phyloP scores from a whole-genome alignment of 37 sponge, comb jelly and placozoan species.

The Cladorhizidae sp. region DNA sequence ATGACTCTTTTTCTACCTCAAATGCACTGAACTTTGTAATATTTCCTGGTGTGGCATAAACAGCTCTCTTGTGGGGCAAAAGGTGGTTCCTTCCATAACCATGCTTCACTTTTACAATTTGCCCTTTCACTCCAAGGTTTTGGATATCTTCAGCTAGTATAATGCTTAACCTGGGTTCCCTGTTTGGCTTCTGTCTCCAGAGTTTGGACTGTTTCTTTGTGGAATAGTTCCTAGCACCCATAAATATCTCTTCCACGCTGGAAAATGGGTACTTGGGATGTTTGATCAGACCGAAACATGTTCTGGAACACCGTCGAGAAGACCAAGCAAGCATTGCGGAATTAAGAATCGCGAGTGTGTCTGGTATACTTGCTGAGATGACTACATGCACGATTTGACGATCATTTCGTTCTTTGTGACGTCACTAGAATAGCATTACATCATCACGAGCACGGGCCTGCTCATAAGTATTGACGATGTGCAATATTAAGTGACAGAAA shows the following conservation, averaged over 20 bases:
- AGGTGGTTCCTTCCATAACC: constrained; percentile 84
- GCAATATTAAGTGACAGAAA: too few species aligned
- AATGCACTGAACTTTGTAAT: constrained; percentile 41
- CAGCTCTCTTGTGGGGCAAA: constrained; percentile 65
- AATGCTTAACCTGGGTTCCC: constrained; percentile 54
- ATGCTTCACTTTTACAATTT: constrained; percentile 74
- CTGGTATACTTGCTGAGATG: too few species aligned
- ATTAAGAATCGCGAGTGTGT: too few species aligned
- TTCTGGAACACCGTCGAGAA: too few species aligned
- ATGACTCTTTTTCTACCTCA: constrained; percentile 15
- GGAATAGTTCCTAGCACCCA: constrained; percentile 22
- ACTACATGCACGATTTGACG: too few species aligned
- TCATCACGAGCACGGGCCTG: too few species aligned
- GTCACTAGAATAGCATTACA: too few species aligned
- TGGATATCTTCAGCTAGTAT: constrained; percentile 73
- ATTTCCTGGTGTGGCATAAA: constrained; percentile 77
- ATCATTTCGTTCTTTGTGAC: too few species aligned
- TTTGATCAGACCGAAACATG: too few species aligned
- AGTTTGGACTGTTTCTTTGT: constrained; percentile 50
- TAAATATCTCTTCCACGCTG: neutral
- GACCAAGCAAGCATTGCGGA: too few species aligned
- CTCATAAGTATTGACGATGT: too few species aligned
- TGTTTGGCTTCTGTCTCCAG: constrained; percentile 83
- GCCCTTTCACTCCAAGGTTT: constrained; percentile 66
- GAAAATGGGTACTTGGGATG: too few species aligned